Evolutionary conservation across 2,888 invertebrate species (phyloP), one percentile per base, ranked within the genome.

Genomic region (Tachina grossa): DNA sequence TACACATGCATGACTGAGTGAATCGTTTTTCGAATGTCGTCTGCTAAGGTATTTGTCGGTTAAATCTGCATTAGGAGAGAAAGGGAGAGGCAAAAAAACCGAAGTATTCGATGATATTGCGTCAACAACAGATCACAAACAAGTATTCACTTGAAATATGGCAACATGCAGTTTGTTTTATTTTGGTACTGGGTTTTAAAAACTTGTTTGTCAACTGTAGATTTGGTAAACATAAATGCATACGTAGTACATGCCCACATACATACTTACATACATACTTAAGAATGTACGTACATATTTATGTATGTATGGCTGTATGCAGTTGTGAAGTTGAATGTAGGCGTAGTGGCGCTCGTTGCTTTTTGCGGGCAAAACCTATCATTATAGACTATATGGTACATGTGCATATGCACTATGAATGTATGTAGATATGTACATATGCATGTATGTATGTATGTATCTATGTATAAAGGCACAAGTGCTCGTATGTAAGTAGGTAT

Each of bases 71-170:
- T 65, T 59, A 19, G 63, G 19, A 61, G 72, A 49, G 72, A 11
- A 49, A 57, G 71, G 79, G 65, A 51, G 31, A 72, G 57, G 80
- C n/a, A 57, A 51, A 61, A 63, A 14, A 71, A 49, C 57, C 81
- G 72, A 82, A 83, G 75, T 76, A 83, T 83, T 85, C 83, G 79
- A 79, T 85, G 83, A 83, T 85, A 85, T 85, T 85, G 85, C 85
- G 85, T 85, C 85, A 85, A 83, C 85, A 85, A 85, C 83, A 80
- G 85, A 85, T 85, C 85, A 80, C 85, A 85, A 85, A 85, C 85
- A 85, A 85, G 85, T 85, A 83, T 85, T 85, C 61, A 72, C 69
- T 53, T 83, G 85, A 85, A 85, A 85, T 76, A 80, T 85, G 85
- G 85, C 85, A 85, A 85, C 85, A 80, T 85, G 75, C 65, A 83